phyloP scores from a whole-genome alignment of 2,888 invertebrate genomes.

The Nasonia oneida region DNA sequence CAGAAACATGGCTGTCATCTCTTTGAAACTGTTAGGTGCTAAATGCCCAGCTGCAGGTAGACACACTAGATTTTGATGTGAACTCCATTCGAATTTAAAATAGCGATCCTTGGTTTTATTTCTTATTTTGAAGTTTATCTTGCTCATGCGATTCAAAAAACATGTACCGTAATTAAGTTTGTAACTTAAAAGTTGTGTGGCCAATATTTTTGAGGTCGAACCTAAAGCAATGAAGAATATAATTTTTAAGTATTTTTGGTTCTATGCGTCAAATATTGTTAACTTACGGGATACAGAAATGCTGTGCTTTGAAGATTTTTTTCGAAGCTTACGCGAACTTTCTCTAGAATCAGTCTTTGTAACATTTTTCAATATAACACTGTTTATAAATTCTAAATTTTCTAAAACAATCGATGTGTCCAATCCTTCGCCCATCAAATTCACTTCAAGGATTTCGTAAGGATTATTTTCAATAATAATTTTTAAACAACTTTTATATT shows the following conservation, averaged over 20 bases:
- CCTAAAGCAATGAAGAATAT: conserved; percentile 1
- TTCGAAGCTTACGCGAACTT: background rate
- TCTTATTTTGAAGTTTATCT: conserved; percentile 76
- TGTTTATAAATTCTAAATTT: conserved; percentile 67
- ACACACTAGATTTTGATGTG: conserved; percentile 77
- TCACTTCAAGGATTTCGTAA: conserved; percentile 81
- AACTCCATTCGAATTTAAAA: conserved; percentile 78
- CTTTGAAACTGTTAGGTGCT: conserved; percentile 78
- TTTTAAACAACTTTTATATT: conserved; percentile 15
- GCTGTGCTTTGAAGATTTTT: background rate
- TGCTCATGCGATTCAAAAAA: conserved; percentile 75
- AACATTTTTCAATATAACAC: background rate
- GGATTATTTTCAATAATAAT: conserved; percentile 77
- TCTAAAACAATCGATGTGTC: conserved; percentile 80
- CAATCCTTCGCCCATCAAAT: conserved; percentile 79
- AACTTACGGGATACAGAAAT: conserved; percentile 16
- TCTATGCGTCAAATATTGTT: background rate
- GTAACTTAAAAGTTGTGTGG: conserved; percentile 59
- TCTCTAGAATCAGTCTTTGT: background rate
- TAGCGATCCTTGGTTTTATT: conserved; percentile 77
- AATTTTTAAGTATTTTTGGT: background rate
- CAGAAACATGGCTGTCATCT: conserved; percentile 80
- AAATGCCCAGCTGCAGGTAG: conserved; percentile 80
- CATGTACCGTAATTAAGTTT: conserved; percentile 77
- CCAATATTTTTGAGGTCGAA: conserved; percentile 2